phyloP scores from a whole-genome alignment of 2,113 vertebrate genomes.

The Nibea coibor region DNA sequence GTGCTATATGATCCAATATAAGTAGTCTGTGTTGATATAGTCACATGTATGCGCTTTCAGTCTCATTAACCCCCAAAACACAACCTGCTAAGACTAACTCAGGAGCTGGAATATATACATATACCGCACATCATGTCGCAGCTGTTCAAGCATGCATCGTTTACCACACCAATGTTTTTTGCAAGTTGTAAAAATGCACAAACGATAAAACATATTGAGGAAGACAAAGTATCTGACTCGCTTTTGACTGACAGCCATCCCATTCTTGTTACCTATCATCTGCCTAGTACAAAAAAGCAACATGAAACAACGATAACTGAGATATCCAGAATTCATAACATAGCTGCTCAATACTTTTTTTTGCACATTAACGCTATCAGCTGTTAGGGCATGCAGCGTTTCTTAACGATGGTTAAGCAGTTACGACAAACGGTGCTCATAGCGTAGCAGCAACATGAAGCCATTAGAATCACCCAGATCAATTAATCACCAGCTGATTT shows the following conservation, averaged over 20 bases:
- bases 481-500: constrained; percentile 28
- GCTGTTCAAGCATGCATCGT: too few species aligned
- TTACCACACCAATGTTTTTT: not conserved
- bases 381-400: not conserved
- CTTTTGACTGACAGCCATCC: too few species aligned
- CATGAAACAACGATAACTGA: not conserved
- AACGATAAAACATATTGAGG: not conserved
- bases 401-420: constrained; percentile 11
- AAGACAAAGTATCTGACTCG: not conserved
- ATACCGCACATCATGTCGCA: not conserved
- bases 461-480: constrained; percentile 18
- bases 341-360: not conserved
- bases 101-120: not conserved
- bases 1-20: not conserved
- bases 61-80: not conserved
- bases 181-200: not conserved
- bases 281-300: not conserved
- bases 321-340: not conserved
- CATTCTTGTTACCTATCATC: not conserved
- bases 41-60: not conserved
- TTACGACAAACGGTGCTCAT: constrained; percentile 29
- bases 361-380: not conserved
- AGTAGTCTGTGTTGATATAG: not conserved
- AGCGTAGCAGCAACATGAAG: not conserved
- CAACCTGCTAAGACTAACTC: not conserved